phyloP scores from a whole-genome alignment of 2,113 vertebrate species.

The Rhynchomys soricoides region DNA sequence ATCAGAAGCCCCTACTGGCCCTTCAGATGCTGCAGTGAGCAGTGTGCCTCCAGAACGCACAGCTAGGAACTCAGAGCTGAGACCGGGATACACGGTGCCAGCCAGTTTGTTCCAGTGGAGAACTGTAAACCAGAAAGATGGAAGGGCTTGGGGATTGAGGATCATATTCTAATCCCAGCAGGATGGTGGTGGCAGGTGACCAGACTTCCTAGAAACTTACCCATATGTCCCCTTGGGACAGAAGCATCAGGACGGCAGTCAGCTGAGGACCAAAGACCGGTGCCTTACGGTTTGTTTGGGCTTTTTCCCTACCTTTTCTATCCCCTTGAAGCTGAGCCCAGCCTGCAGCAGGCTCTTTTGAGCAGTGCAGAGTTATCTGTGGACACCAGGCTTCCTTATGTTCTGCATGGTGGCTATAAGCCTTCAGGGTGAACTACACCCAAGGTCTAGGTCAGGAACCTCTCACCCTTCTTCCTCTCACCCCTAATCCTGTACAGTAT shows the following conservation, averaged over 20 bases:
- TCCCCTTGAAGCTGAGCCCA: not conserved
- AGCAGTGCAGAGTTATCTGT: not conserved
- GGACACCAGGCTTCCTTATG: not conserved
- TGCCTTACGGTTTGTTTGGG: too few species aligned
- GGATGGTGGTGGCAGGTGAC: not conserved
- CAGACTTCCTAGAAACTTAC: not conserved
- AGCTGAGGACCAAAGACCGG: too few species aligned
- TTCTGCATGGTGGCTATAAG: too few species aligned
- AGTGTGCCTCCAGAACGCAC: not conserved
- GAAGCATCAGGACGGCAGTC: not conserved
- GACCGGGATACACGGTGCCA: not conserved
- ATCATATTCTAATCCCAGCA: not conserved
- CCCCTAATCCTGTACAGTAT: not conserved
- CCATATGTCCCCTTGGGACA: too few species aligned
- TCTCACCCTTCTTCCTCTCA: not conserved
- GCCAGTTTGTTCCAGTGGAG: not conserved
- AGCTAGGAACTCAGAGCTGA: not conserved
- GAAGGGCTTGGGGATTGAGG: not conserved
- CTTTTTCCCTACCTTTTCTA: not conserved
- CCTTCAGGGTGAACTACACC: not conserved
- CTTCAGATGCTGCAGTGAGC: not conserved
- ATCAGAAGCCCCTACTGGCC: not conserved
- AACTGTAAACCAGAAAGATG: too few species aligned
- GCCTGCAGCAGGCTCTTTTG: not conserved
- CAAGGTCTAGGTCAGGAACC: not conserved